These are phyloP conservation scores for Netelia melanura DNA, from an alignment of 2,888 invertebrate species.

Conservation along the genomic window DNA sequence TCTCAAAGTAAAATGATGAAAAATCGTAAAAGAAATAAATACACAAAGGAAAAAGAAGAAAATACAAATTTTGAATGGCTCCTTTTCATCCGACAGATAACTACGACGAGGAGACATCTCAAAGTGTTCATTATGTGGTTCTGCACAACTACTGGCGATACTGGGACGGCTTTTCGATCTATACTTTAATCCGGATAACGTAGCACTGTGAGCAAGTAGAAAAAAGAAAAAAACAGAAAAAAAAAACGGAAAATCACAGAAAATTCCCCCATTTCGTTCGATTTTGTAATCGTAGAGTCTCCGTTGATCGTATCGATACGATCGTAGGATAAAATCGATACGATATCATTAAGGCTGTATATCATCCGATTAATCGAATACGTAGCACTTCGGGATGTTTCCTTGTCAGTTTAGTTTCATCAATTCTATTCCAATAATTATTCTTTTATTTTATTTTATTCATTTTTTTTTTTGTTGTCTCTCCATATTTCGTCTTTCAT, in stretches of 20 bases:
- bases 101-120: slow-evolving; percentile 68
- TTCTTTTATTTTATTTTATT: slow-evolving; percentile 37
- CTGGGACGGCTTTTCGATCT: slow-evolving; percentile 66
- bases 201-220: slow-evolving; percentile 38
- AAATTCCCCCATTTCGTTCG: slow-evolving; percentile 32
- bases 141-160: slow-evolving; percentile 68
- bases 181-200: slow-evolving; percentile 65
- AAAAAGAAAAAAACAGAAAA: neutral
- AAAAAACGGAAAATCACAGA: neutral
- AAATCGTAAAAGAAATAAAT: neutral
- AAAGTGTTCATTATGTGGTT: slow-evolving; percentile 67
- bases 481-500: slow-evolving; percentile 19
- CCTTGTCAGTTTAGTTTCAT: slow-evolving; percentile 59
- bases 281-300: slow-evolving; percentile 32
- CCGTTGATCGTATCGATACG: slow-evolving; percentile 7
- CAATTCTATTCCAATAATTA: slow-evolving; percentile 49
- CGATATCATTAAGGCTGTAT: neutral
- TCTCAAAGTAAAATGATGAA: slow-evolving; percentile 11
- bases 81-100: slow-evolving; percentile 69
- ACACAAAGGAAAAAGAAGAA: neutral
- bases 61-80: slow-evolving; percentile 58
- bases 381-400: slow-evolving; percentile 64
- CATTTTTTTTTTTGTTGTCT: slow-evolving; percentile 2
- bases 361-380: slow-evolving; percentile 7
- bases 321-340: slow-evolving; percentile 1